These are phyloP conservation scores for Epinotia bilunana DNA, from an alignment of 2,888 invertebrate species.

Conservation along the genomic window DNA sequence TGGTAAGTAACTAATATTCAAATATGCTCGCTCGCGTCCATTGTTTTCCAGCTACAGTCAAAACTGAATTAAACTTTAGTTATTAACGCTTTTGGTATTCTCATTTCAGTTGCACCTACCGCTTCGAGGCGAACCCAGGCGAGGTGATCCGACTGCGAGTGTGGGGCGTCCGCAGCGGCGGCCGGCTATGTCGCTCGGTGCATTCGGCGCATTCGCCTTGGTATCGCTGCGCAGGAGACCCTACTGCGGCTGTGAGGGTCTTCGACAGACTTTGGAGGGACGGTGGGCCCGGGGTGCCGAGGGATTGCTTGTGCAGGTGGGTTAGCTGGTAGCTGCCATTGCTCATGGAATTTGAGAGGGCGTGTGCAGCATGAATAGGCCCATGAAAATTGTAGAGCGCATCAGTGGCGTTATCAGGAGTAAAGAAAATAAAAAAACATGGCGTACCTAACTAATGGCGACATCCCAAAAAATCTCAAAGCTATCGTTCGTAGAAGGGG, in stretches of 20 bases:
- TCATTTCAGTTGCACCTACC: constrained; percentile 90
- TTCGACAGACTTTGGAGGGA: constrained; percentile 90
- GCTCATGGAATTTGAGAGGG: neutral
- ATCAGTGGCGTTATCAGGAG: too few species aligned
- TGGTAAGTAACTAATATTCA: too few species aligned
- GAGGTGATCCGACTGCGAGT: constrained; percentile 91
- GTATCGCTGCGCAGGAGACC: constrained; percentile 88
- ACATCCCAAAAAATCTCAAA: too few species aligned
- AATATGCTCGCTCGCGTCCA: neutral
- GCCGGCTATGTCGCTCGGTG: constrained; percentile 84
- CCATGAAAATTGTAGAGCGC: too few species aligned
- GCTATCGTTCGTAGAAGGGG: too few species aligned
- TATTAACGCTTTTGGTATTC: neutral
- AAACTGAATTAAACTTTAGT: neutral
- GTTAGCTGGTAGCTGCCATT: constrained; percentile 69
- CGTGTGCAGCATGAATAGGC: neutral
- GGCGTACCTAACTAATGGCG: too few species aligned
- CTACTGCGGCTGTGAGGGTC: constrained; percentile 88
- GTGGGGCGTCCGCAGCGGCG: constrained; percentile 87
- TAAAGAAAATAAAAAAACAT: too few species aligned
- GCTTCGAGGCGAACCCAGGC: constrained; percentile 93
- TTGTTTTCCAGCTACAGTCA: neutral
- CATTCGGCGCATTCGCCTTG: constrained; percentile 87
- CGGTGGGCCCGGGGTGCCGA: constrained; percentile 86
- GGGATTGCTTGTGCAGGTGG: constrained; percentile 89